Percentiles rank a stretch among this genome's conserved stretches.
These are phyloP conservation scores for Saccostrea echinata DNA, from an alignment of 1,140 invertebrate genomes.

Conservation along the genomic window DNA sequence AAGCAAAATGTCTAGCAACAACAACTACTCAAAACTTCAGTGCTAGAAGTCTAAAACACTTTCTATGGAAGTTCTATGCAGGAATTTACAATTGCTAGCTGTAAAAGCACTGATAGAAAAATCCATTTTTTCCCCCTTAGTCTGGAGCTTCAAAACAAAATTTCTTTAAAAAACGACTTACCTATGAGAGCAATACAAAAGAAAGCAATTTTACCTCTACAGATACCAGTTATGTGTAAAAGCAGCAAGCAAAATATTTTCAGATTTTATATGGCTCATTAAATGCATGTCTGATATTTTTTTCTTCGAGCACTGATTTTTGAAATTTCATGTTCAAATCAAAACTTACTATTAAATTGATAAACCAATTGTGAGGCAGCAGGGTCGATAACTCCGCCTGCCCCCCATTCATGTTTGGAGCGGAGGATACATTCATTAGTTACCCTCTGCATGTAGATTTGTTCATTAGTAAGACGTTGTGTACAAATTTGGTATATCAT, in stretches of 20 bases:
- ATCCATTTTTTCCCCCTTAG: background rate
- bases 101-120: background rate
- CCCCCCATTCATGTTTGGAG: conserved; percentile 67
- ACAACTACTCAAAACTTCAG: conserved; percentile 13
- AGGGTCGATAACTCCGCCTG: conserved; percentile 68
- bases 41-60: conserved; percentile 27
- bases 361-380: conserved; percentile 75
- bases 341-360: conserved; percentile 78
- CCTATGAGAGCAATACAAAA: background rate
- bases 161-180: background rate
- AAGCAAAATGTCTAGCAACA: conserved; percentile 15
- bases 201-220: background rate
- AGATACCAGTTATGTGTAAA: background rate
- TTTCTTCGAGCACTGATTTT: conserved; percentile 44
- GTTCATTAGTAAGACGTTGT: conserved; percentile 75
- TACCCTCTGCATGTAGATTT: conserved; percentile 76
- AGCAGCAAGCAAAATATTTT: background rate
- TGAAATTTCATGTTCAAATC: conserved; percentile 36
- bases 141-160: background rate
- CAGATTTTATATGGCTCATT: background rate
- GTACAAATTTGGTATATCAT: conserved; percentile 78
- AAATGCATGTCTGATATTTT: conserved; percentile 16
- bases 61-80: background rate
- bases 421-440: conserved; percentile 74
- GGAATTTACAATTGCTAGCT: background rate